phyloP scores from a whole-genome alignment of 2,888 invertebrate genomes.

The Zeuzera pyrina region DNA sequence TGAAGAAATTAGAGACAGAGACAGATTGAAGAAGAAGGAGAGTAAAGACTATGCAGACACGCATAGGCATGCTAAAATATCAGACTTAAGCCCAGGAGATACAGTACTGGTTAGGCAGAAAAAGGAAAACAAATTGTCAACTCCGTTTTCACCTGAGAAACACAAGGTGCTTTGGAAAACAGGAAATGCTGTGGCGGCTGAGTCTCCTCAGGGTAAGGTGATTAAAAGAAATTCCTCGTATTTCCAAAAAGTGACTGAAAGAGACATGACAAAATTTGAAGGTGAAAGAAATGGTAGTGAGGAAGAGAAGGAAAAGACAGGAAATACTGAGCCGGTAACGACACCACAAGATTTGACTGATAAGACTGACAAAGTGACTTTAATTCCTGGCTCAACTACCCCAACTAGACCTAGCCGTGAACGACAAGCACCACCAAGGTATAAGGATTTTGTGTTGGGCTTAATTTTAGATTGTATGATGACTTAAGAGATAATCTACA shows the following conservation, averaged over 20 bases:
- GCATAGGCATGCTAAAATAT: background rate
- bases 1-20: conserved; percentile 1
- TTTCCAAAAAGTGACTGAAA: background rate
- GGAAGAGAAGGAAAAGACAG: background rate
- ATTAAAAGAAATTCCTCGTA: background rate
- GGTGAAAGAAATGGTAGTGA: background rate
- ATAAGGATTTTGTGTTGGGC: conserved; percentile 2
- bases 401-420: background rate
- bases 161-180: background rate
- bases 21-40: background rate
- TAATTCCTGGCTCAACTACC: background rate
- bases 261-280: background rate
- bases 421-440: background rate
- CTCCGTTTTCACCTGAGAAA: background rate
- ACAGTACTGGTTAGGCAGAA: background rate
- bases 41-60: background rate
- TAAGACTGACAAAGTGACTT: background rate
- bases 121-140: background rate
- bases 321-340: background rate
- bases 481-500: too few relatives aligned
- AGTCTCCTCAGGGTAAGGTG: background rate
- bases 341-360: background rate
- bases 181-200: background rate
- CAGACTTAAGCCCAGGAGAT: background rate
- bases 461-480: conserved; percentile 2